Percentiles rank a stretch among this genome's conserved stretches.
These are phyloP conservation scores for Microhierax caerulescens DNA, from an alignment of 2,797 vertebrate species.

Conservation along the genomic window DNA sequence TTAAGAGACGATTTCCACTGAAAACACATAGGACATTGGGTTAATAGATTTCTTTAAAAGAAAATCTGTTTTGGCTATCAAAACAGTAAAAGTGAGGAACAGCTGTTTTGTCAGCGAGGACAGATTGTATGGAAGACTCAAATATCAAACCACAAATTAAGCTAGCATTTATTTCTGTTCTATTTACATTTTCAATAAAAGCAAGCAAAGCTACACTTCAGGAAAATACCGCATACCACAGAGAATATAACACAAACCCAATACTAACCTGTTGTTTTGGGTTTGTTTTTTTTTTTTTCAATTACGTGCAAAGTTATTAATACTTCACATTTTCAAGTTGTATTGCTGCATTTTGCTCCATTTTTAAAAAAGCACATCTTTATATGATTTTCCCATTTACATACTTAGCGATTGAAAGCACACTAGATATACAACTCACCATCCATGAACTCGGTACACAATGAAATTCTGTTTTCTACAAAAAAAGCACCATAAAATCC, in stretches of 20 bases:
- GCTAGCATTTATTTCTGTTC: slow-evolving; percentile 71
- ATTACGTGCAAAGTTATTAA: background rate
- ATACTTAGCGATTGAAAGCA: background rate
- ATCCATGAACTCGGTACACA: slow-evolving; percentile 99
- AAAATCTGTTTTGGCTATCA: slow-evolving; percentile 76
- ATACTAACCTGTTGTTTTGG: background rate
- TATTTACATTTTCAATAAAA: slow-evolving; percentile 80
- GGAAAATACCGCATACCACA: slow-evolving; percentile 55
- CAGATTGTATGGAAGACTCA: slow-evolving; percentile 71
- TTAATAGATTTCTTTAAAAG: slow-evolving; percentile 76
- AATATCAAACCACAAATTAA: slow-evolving; percentile 69
- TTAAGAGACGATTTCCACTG: slow-evolving; percentile 71
- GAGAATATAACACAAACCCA: slow-evolving; percentile 21
- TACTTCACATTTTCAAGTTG: background rate
- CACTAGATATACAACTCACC: slow-evolving; percentile 82
- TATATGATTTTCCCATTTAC: background rate
- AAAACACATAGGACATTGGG: slow-evolving; percentile 73
- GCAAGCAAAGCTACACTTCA: slow-evolving; percentile 28
- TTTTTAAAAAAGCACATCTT: background rate
- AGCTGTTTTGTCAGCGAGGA: slow-evolving; percentile 75
- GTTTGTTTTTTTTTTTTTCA: background rate
- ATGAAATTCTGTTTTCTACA: slow-evolving; percentile 97
- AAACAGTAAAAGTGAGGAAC: slow-evolving; percentile 74
- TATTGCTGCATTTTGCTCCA: background rate
- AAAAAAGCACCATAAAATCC: slow-evolving; percentile 99